Evolutionary conservation across 2,113 vertebrate genomes (phyloP), one percentile per base, ranked within the genome.

Genomic region (Empidonax alnorum): DNA sequence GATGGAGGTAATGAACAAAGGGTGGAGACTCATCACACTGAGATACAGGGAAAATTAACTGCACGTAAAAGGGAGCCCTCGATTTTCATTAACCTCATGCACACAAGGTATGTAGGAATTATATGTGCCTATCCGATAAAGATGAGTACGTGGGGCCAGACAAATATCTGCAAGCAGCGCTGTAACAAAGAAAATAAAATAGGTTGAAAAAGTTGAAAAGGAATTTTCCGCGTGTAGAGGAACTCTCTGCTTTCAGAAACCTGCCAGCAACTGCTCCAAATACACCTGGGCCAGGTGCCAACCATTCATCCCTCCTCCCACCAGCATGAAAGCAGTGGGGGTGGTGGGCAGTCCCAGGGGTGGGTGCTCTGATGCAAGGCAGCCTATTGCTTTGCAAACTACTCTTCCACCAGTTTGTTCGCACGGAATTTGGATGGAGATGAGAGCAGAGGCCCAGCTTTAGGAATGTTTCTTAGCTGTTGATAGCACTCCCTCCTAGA

Each of bases 261-360:
- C 39, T 69, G 82, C 14, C 81, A 94, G 59, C n/a, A 75, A 53
- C 42, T 59, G 58, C 75, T 87, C 58, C 59, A 95, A 89, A 72
- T 8, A 69, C 41, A 89, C 71, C 82, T 77, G 79, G 63, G 85
- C 88, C 46, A 82, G 46, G 33, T 0, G 8, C 83, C 86, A 95
- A 31, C 44, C 76, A 83, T 52, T 81, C 68, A 74, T 44, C 35
- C 47, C 56, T 75, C 68, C 72, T 71, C 2, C 0, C 30, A 53
- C 10, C 0, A 0, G 63, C 61, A 68, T 1, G 1, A 37, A 84
- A 63, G 47, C 5, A 2, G 47, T 5, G 13, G 30, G 50, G 55
- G 12, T 15, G 73, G 68, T 1, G 2, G 37, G 33, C 30, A 90
- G 31, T 62, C n/a, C 37, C 35, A n/a, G 52, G 39, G 66, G 9